A percentile compares a stretch with the other conserved stretches of the same genome.
Conservation (phyloP, 2,888 invertebrate genomes). For the Iselma pallidipennis region DNA sequence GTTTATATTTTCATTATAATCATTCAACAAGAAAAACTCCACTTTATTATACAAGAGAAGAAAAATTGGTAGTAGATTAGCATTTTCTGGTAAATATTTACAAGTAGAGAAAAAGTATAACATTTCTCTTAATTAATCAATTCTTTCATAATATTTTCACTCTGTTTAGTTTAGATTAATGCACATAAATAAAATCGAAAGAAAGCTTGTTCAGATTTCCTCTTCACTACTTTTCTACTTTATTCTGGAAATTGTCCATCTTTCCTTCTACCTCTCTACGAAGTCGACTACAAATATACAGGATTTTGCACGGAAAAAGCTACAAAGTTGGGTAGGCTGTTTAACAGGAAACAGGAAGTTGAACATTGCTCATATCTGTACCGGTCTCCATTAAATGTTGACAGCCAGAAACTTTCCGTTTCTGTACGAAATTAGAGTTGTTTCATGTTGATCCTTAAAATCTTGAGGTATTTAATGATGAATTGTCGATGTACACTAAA, state of each 20-base stretch:
- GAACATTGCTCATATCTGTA: conserved; percentile 22
- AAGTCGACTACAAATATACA: background rate
- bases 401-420: conserved; percentile 19
- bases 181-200: too few species aligned
- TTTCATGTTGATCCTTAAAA: background rate
- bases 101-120: too few species aligned
- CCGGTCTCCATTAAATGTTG: conserved; percentile 17
- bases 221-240: background rate
- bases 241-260: background rate
- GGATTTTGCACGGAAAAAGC: conserved; percentile 1
- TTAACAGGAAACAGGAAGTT: conserved; percentile 16
- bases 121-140: too few species aligned
- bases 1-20: background rate
- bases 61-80: background rate
- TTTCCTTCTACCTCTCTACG: background rate
- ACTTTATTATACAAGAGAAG: background rate
- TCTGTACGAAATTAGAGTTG: conserved; percentile 1
- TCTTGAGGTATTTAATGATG: conserved; percentile 5
- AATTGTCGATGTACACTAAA: background rate
- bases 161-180: too few species aligned
- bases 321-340: conserved; percentile 16
- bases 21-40: background rate
- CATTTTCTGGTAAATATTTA: too few species aligned
- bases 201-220: background rate
- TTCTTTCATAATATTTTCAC: too few species aligned